These are phyloP conservation scores for Todus mexicanus DNA, from an alignment of 2,797 vertebrate genomes.

Conservation along the genomic window DNA sequence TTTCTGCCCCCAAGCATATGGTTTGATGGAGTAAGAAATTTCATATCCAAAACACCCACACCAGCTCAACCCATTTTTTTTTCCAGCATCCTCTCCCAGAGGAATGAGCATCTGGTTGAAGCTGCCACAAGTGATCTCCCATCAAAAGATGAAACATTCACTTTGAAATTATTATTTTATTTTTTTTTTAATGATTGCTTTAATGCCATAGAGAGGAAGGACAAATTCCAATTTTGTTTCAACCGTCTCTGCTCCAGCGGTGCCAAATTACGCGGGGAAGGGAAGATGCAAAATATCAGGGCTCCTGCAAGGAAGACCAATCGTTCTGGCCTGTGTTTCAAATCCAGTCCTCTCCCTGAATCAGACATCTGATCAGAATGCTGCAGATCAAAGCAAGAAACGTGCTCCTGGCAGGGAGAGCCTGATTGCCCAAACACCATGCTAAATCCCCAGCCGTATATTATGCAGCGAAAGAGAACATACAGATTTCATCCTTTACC, in stretches of 20 bases:
- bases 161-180: not conserved
- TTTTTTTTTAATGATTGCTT: not conserved
- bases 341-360: not conserved
- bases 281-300: not conserved
- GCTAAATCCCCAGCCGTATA: not conserved
- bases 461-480: not conserved
- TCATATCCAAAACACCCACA: not conserved
- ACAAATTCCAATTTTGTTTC: not conserved
- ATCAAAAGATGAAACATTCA: not conserved
- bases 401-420: not conserved
- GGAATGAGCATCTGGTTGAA: not conserved
- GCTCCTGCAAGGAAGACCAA: not conserved
- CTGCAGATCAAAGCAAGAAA: not conserved
- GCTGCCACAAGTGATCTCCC: not conserved
- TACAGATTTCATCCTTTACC: not conserved
- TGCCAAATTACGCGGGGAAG: not conserved
- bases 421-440: not conserved
- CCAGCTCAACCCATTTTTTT: not conserved
- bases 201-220: not conserved
- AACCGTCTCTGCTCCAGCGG: not conserved
- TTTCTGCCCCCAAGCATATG: not conserved
- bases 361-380: not conserved
- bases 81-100: not conserved
- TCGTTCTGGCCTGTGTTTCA: not conserved
- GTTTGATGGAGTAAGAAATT: not conserved